Conservation (phyloP, 2,113 vertebrate genomes). For the Bucco capensis region DNA sequence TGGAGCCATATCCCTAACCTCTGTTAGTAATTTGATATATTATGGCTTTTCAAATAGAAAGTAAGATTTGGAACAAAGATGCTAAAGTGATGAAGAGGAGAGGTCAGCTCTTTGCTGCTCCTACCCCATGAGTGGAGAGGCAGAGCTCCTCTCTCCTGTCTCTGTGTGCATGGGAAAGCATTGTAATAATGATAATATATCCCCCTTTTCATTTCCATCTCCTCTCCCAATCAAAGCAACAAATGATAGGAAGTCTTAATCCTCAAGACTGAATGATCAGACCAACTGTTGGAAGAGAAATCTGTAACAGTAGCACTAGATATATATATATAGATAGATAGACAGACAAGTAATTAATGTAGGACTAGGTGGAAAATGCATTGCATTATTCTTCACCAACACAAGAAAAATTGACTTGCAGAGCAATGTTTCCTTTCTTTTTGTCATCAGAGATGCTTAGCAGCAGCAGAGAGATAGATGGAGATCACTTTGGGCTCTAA, state of each 20-base stretch:
- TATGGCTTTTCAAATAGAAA: background rate
- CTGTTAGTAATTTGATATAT: background rate
- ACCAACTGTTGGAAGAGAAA: background rate
- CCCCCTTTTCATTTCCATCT: background rate
- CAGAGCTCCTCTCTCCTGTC: fast-evolving
- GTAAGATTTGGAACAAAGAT: background rate
- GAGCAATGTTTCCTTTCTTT: background rate
- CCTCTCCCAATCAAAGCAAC: background rate
- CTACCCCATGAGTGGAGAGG: background rate
- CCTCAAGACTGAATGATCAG: background rate
- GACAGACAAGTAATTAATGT: background rate
- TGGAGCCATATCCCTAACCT: background rate
- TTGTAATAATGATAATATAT: too few species aligned
- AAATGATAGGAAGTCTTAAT: background rate
- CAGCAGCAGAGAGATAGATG: background rate
- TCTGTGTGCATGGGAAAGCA: fast-evolving
- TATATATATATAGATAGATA: background rate
- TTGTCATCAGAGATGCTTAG: background rate
- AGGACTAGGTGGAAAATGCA: background rate
- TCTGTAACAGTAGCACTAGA: background rate
- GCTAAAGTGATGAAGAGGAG: fast-evolving
- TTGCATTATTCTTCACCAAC: background rate
- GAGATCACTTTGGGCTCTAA: background rate
- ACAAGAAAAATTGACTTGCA: background rate
- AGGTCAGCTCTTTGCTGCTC: background rate